A percentile compares a stretch with the other conserved stretches of the same genome.
These are phyloP conservation scores for Ifrita kowaldi DNA, from an alignment of 2,113 vertebrate species.

Conservation along the genomic window DNA sequence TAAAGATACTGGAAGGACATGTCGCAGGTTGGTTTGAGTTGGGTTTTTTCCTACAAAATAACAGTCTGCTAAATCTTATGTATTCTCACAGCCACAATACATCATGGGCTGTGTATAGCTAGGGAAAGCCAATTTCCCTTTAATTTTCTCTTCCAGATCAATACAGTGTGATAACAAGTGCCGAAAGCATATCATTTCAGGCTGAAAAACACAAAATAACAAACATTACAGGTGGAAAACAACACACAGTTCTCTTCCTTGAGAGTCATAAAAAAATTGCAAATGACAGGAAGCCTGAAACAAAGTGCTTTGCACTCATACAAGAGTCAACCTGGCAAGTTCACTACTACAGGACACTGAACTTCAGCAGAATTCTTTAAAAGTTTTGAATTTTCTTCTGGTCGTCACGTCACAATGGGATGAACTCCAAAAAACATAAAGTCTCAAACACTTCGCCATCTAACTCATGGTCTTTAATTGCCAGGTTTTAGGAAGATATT, in stretches of 20 bases:
- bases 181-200: neutral
- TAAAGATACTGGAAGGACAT: neutral
- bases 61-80: neutral
- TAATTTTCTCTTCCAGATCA: neutral
- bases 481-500: neutral
- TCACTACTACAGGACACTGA: neutral
- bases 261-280: neutral
- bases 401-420: neutral
- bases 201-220: neutral
- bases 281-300: neutral
- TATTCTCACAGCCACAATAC: neutral
- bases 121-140: neutral
- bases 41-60: neutral
- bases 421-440: neutral
- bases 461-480: neutral
- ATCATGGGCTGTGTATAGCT: accelerated
- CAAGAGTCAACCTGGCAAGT: neutral
- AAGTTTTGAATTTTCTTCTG: neutral
- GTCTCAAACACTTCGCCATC: neutral
- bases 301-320: neutral
- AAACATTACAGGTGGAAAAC: neutral
- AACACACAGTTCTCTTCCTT: neutral
- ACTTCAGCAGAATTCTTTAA: neutral
- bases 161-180: neutral
- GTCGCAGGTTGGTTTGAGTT: neutral